Percentiles rank a stretch among this genome's conserved stretches.
phyloP scores from a whole-genome alignment of 2,888 invertebrate genomes.

The Portevinia maculata region DNA sequence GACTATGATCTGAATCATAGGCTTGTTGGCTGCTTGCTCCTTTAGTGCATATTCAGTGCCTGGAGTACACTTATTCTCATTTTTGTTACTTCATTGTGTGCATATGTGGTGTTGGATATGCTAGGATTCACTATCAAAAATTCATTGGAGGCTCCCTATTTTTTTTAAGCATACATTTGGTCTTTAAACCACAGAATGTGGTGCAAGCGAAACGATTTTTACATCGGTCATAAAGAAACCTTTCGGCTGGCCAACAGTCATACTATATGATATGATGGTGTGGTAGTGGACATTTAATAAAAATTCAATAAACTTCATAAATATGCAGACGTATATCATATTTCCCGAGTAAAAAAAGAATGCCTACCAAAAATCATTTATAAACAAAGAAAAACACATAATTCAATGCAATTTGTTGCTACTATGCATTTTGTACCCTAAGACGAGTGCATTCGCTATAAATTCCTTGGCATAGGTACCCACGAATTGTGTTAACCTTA shows the following conservation, averaged over 20 bases:
- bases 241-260: slow-evolving; percentile 2
- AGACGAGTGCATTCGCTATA: neutral
- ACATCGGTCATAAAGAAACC: neutral
- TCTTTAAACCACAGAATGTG: slow-evolving; percentile 67
- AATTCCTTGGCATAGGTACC: too few relatives aligned
- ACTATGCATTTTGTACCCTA: neutral
- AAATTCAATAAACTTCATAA: slow-evolving; percentile 60
- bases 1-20: slow-evolving; percentile 39
- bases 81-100: slow-evolving; percentile 62
- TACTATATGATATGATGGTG: slow-evolving; percentile 26
- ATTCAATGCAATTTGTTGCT: neutral
- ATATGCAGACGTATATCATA: slow-evolving; percentile 27
- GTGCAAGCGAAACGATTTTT: slow-evolving; percentile 53
- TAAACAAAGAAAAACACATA: neutral
- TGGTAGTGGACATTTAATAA: slow-evolving; percentile 41
- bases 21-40: slow-evolving; percentile 49
- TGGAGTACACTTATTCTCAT: slow-evolving; percentile 14
- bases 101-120: slow-evolving; percentile 23
- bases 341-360: slow-evolving; percentile 8
- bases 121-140: slow-evolving; percentile 41
- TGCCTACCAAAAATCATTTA: neutral
- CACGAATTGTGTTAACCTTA: too few relatives aligned
- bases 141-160: slow-evolving; percentile 27
- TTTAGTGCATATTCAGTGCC: slow-evolving; percentile 20
- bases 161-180: slow-evolving; percentile 27